Base-by-base conservation (phyloP, 2,797 vertebrate genomes). In the Onychomys leucogaster region DNA sequence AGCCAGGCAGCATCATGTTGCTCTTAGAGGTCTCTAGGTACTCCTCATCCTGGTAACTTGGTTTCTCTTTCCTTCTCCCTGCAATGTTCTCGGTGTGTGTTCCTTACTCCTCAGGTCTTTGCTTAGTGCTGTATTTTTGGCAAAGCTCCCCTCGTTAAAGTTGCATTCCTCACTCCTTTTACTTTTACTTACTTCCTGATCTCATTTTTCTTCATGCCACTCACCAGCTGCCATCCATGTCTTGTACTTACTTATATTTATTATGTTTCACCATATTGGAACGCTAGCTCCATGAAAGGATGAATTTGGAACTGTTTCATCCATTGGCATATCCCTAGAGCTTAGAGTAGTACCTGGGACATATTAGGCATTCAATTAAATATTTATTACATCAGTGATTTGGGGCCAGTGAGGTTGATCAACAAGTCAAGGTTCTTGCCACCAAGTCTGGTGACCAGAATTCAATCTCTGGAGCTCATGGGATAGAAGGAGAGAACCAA, bases 171-270 rank as follows among this genome's bases (percentile, higher is more conserved):
- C 12, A 46, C 14, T 46, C 8, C 25, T 1, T 84, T 14, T 7
- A 71, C 29, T 90, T 92, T 86, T 69, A 55, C 32, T 69, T 67
- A 84, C 34, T 89, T 84, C 94, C 88, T 57, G 29, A 4, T 75
- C 69, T 94, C 29, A 23, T 63, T 96, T 90, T 85, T 85, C 81
- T 95, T 92, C 46, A 7, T 46, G 14, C 81, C 67, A 57, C 37
- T 92, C 32, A 90, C 59, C 59, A 37, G 71, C 73, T 82, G 77
- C 57, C 27, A 71, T 23, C 41, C 32, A 12, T 85, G 3, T 78
- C 46, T 82, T 75, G 55, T 21, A n/a, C 37, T 89, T 92, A 73
- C 14, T 86, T 88, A 78, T 88, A 23, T 63, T 92, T 85, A 25
- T 89, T 89, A 43, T 55, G 23, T 86, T 63, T 89, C 84, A 71